Conservation (phyloP, 64 coral and sea anemone species). For the Stylophora pistillata region DNA sequence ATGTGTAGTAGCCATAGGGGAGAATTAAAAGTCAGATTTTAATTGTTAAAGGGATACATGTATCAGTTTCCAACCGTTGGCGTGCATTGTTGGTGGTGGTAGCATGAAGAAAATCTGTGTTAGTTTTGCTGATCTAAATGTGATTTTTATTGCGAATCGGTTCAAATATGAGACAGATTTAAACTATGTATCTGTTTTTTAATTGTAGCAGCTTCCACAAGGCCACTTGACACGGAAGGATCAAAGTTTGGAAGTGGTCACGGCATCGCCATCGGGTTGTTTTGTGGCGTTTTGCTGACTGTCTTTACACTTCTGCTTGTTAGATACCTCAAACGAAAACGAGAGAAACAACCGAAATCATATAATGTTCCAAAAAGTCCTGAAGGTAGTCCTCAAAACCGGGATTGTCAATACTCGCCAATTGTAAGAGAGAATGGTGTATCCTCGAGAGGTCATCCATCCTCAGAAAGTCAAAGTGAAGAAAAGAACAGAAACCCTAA, state of each 20-base stretch:
- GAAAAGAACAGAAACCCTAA: constrained; percentile 10
- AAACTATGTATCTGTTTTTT: background rate
- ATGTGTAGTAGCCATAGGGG: no score
- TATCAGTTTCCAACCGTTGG: no score
- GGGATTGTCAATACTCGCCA: constrained; percentile 34
- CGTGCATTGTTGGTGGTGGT: no score
- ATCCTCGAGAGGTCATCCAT: background rate
- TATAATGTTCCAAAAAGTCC: constrained; percentile 60
- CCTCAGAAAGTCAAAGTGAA: background rate
- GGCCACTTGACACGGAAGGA: background rate
- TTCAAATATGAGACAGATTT: no score
- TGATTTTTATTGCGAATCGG: no score
- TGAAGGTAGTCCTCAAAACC: constrained; percentile 50
- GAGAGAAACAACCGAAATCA: background rate
- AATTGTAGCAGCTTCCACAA: background rate
- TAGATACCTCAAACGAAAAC: constrained; percentile 5
- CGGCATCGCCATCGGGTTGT: constrained; percentile 4
- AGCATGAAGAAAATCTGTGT: no score
- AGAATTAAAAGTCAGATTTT: no score
- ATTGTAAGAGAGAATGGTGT: background rate
- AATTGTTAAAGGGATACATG: no score
- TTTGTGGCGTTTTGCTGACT: constrained; percentile 22
- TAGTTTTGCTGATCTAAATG: no score
- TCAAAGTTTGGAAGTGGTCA: constrained; percentile 9
- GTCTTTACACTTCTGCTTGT: constrained; percentile 6